A percentile compares a stretch with the other conserved stretches of the same genome.
phyloP scores from a whole-genome alignment of 2,797 vertebrate species.

The Acomys russatus region DNA sequence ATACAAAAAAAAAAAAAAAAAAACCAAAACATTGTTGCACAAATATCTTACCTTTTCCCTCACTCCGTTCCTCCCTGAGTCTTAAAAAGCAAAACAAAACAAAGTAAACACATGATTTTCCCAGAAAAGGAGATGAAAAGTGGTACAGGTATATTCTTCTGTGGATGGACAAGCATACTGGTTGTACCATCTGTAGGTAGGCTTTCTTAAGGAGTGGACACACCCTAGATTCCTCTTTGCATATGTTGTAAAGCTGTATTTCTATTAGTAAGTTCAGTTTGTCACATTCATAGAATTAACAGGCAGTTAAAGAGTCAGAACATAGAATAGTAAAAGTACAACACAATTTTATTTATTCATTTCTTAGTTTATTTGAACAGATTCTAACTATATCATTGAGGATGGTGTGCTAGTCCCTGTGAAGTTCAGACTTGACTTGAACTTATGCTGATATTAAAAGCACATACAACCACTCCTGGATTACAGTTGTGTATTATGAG shows the following conservation, averaged over 20 bases:
- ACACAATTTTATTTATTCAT: not conserved
- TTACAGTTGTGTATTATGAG: not conserved
- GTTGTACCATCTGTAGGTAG: not conserved
- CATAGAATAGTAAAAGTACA: not conserved
- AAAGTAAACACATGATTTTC: not conserved
- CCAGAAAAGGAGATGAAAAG: not conserved
- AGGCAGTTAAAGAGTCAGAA: not conserved
- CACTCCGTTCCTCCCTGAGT: not conserved
- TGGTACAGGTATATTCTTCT: not conserved
- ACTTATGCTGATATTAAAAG: not conserved
- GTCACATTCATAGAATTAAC: not conserved
- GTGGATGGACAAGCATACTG: not conserved
- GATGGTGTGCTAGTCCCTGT: not conserved
- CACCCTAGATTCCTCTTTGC: not conserved
- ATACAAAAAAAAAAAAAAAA: too few relatives aligned
- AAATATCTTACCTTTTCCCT: not conserved
- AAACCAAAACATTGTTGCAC: conserved; percentile 18
- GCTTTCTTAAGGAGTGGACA: not conserved
- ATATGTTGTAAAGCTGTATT: not conserved
- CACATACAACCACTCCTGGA: not conserved
- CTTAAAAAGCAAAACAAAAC: not conserved
- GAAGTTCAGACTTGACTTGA: not conserved
- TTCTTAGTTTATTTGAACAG: not conserved
- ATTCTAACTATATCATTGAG: not conserved
- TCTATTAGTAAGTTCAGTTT: not conserved